A percentile compares a stretch with the other conserved stretches of the same genome.
phyloP scores from a whole-genome alignment of 2,113 vertebrate species.

The Cebus imitator region DNA sequence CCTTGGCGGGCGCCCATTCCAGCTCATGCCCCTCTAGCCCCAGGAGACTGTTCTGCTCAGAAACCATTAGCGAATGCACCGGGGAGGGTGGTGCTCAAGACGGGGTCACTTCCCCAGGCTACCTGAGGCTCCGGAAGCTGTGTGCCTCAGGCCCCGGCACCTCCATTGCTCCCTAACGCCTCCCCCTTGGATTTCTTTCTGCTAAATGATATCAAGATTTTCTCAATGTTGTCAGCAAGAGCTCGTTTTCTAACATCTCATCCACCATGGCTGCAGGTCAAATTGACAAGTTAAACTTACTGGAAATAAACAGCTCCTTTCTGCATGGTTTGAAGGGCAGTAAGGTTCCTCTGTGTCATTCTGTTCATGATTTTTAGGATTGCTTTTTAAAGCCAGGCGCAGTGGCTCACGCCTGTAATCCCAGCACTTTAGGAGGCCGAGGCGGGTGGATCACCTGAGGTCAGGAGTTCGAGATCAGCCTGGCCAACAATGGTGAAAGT shows the following conservation, averaged over 20 bases:
- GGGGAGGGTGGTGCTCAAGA: accelerated
- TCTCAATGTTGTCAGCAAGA: background rate
- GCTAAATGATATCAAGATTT: background rate
- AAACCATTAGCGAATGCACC: background rate
- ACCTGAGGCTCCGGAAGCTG: background rate
- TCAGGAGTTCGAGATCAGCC: too few relatives aligned
- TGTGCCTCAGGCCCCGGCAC: background rate
- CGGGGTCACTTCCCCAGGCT: accelerated
- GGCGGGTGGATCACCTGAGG: too few relatives aligned
- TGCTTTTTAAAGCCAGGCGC: too few relatives aligned
- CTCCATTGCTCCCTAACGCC: accelerated
- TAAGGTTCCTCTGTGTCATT: background rate
- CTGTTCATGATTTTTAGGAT: background rate
- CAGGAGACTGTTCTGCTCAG: background rate
- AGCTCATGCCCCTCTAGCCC: background rate
- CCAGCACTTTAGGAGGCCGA: too few relatives aligned
- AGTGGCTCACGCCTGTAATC: too few relatives aligned
- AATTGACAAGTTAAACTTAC: accelerated
- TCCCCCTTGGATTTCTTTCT: background rate
- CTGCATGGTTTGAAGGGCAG: accelerated
- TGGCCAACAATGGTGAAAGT: too few relatives aligned
- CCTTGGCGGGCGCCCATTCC: background rate
- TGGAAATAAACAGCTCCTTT: background rate
- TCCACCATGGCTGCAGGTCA: too few relatives aligned
- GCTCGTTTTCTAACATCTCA: too few relatives aligned